Conservation (phyloP, 1,140 invertebrate species). For the Uloborus diversus region DNA sequence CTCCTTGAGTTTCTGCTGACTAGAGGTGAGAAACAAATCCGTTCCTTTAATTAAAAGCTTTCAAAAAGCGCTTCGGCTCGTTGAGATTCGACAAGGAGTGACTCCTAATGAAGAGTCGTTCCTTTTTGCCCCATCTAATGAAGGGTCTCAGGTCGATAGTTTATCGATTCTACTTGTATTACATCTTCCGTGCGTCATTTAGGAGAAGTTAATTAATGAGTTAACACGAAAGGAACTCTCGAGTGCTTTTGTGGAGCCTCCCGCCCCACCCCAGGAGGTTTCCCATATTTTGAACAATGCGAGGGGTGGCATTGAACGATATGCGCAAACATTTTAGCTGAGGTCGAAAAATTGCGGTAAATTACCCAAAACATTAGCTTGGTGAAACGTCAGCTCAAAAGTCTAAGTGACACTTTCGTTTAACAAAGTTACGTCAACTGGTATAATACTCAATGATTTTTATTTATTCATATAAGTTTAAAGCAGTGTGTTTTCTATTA, state of each 20-base stretch:
- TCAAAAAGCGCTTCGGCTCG: slow-evolving; percentile 44
- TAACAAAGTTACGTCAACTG: too few relatives aligned
- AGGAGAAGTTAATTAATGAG: slow-evolving; percentile 47
- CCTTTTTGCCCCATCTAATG: background rate
- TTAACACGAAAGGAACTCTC: slow-evolving; percentile 40
- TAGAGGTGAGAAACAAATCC: slow-evolving; percentile 40
- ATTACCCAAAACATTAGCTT: too few relatives aligned
- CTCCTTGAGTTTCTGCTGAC: background rate
- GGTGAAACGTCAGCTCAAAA: too few relatives aligned
- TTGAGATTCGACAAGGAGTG: background rate
- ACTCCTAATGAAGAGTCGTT: slow-evolving; percentile 11
- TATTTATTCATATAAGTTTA: too few relatives aligned
- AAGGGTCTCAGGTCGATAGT: slow-evolving; percentile 34
- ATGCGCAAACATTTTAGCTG: too few relatives aligned
- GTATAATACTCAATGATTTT: too few relatives aligned
- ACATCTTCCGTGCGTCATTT: slow-evolving; percentile 52
- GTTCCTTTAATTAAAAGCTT: slow-evolving; percentile 54
- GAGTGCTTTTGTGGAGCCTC: background rate
- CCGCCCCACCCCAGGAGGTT: background rate
- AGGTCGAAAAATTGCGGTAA: too few relatives aligned
- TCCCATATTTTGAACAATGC: slow-evolving; percentile 15
- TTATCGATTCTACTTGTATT: slow-evolving; percentile 53
- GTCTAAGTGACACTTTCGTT: too few relatives aligned
- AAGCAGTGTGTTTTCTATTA: too few relatives aligned
- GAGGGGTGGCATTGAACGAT: background rate